Percentiles rank a stretch among this genome's conserved stretches.
These are phyloP conservation scores for Macaria liturata DNA, from an alignment of 2,888 invertebrate genomes.

Conservation along the genomic window DNA sequence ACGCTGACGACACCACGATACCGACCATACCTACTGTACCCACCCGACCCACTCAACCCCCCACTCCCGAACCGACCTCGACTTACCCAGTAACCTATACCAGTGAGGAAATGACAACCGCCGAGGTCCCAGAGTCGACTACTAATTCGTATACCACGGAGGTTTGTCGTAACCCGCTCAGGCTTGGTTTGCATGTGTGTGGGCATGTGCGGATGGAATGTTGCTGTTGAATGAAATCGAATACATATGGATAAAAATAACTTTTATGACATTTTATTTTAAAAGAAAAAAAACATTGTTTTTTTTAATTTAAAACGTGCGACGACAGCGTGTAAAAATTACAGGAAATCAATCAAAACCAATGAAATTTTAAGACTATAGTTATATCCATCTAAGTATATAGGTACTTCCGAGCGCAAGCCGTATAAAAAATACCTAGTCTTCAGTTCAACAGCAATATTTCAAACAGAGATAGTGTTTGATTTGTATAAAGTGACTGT, in stretches of 20 bases:
- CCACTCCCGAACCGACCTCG: slow-evolving; percentile 39
- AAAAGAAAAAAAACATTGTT: background rate
- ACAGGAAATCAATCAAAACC: no score
- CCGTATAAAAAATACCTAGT: no score
- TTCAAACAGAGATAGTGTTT: slow-evolving; percentile 1
- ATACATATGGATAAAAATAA: no score
- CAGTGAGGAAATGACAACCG: slow-evolving; percentile 54
- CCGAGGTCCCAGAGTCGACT: slow-evolving; percentile 64
- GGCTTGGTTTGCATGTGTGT: slow-evolving; percentile 47
- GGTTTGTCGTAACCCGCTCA: slow-evolving; percentile 77
- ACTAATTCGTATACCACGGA: slow-evolving; percentile 76
- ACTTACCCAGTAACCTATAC: slow-evolving; percentile 40
- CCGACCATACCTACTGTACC: slow-evolving; percentile 29
- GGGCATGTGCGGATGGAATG: slow-evolving; percentile 41
- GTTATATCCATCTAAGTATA: no score
- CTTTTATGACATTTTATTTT: no score
- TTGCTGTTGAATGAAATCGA: slow-evolving; percentile 11
- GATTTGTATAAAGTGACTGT: slow-evolving; percentile 2
- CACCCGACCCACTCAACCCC: slow-evolving; percentile 31
- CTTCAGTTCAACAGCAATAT: slow-evolving; percentile 6
- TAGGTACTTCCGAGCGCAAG: no score
- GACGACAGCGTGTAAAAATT: no score
- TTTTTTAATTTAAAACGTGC: no score
- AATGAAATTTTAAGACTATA: no score
- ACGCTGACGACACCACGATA: slow-evolving; percentile 48